phyloP scores from a whole-genome alignment of 2,888 invertebrate genomes.

The Acleris sparsana region DNA sequence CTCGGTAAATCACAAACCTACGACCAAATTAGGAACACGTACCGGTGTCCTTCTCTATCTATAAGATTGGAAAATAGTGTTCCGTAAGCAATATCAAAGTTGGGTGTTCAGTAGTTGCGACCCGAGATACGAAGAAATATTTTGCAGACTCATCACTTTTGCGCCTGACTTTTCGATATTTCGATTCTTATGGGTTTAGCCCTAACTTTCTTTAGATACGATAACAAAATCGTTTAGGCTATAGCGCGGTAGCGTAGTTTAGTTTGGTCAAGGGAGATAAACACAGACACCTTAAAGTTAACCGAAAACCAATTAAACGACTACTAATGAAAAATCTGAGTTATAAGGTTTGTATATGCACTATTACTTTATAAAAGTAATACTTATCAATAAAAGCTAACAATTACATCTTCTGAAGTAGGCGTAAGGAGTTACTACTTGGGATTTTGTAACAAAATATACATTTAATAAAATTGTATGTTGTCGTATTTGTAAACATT shows the following conservation, averaged over 20 bases:
- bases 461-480: too few relatives aligned
- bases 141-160: constrained; percentile 42
- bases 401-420: too few relatives aligned
- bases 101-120: constrained; percentile 12
- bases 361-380: too few relatives aligned
- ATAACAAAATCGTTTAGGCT: constrained; percentile 15
- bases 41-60: constrained; percentile 21
- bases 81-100: constrained; percentile 32
- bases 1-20: constrained; percentile 25
- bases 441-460: too few relatives aligned
- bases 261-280: not conserved
- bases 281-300: too few relatives aligned
- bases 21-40: constrained; percentile 23
- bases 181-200: constrained; percentile 40
- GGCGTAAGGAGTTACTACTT: too few relatives aligned
- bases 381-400: too few relatives aligned
- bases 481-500: too few relatives aligned
- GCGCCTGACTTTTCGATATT: constrained; percentile 49
- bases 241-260: too few relatives aligned
- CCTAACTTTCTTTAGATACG: constrained; percentile 28
- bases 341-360: too few relatives aligned
- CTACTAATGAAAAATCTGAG: too few relatives aligned
- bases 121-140: constrained; percentile 19
- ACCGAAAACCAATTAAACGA: too few relatives aligned
- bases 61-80: constrained; percentile 34